Conservation (phyloP, 2,113 vertebrate species). For the Theropithecus gelada region DNA sequence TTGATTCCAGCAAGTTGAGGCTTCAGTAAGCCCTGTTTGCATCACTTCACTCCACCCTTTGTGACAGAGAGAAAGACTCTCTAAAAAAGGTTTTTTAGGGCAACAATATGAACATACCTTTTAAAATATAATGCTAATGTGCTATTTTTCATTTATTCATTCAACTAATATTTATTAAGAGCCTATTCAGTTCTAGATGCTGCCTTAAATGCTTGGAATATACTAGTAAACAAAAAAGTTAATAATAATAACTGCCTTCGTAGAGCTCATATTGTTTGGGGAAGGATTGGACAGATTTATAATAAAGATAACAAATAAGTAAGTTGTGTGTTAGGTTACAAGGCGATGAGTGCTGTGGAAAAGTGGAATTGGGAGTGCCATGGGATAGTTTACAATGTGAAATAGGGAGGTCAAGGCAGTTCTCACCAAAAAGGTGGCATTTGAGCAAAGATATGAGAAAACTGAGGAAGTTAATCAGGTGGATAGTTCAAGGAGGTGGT, state of each 20-base stretch:
- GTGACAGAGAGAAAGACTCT: too few species aligned
- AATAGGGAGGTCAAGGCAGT: neutral
- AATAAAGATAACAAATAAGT: neutral
- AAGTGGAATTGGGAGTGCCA: fast-evolving
- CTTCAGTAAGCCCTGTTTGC: too few species aligned
- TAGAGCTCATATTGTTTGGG: neutral
- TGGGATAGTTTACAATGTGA: neutral
- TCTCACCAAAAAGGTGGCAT: neutral
- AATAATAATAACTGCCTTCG: neutral
- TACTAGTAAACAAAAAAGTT: neutral
- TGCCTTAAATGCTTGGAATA: neutral
- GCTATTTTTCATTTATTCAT: neutral
- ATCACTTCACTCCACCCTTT: too few species aligned
- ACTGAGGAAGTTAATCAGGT: neutral
- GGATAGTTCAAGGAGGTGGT: neutral
- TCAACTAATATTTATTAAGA: neutral
- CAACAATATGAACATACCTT: neutral
- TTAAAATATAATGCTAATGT: neutral
- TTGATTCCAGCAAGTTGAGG: too few species aligned
- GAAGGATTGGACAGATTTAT: neutral
- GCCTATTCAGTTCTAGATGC: neutral
- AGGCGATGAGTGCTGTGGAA: too few species aligned
- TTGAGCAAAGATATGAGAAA: neutral
- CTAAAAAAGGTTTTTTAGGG: too few species aligned
- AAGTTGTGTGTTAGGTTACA: neutral